phyloP scores from a whole-genome alignment of 2,113 vertebrate genomes.

The Pungitius pungitius region DNA sequence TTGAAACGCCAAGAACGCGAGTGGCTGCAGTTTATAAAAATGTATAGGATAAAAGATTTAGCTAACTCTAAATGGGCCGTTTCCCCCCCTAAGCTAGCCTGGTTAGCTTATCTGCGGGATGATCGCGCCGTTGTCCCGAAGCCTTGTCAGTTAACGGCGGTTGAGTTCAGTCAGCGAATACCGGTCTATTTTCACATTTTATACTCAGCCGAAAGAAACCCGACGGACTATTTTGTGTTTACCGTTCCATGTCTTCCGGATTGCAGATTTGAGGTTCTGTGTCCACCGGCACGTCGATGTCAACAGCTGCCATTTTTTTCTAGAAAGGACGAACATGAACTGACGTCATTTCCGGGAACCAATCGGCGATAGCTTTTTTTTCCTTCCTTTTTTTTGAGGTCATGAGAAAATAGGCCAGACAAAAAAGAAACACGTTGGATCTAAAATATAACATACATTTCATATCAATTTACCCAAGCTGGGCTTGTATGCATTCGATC shows the following conservation, averaged over 20 bases:
- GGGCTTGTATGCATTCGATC: background rate
- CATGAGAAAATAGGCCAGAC: conserved; percentile 32
- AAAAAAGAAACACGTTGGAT: background rate
- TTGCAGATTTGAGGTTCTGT: conserved; percentile 67
- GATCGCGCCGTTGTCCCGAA: conserved; percentile 14
- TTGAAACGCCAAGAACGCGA: background rate
- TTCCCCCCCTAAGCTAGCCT: conserved; percentile 15
- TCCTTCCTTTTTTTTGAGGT: conserved; percentile 12
- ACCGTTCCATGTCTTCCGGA: conserved; percentile 81
- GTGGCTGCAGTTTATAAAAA: accelerated
- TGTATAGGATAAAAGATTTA: background rate
- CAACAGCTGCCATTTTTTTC: conserved; percentile 89
- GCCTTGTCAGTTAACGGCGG: background rate
- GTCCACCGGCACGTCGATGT: conserved; percentile 90
- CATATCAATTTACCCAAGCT: background rate
- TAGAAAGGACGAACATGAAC: conserved; percentile 64
- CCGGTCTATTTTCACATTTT: background rate
- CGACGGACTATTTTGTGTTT: background rate
- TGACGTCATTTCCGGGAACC: conserved; percentile 63
- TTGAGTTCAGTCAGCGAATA: background rate
- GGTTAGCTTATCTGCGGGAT: conserved; percentile 40
- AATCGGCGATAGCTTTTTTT: background rate
- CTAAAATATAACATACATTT: background rate
- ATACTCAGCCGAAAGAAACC: background rate
- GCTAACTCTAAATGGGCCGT: background rate